These are phyloP conservation scores for Perodicticus potto DNA, from an alignment of 2,797 vertebrate species.

Conservation along the genomic window DNA sequence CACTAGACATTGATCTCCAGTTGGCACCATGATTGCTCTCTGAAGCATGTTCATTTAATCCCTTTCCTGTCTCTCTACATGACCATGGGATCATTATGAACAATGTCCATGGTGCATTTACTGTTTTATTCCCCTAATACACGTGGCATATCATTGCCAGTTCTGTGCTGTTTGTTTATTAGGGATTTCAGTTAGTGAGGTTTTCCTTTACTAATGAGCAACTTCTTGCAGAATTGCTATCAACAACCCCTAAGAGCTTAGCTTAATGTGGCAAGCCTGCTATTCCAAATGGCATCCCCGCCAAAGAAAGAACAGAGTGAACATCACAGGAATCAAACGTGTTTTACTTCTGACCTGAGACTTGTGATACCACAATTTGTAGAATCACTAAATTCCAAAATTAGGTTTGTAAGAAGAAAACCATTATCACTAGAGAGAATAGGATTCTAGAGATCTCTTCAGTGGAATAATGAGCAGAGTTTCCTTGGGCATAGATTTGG, in stretches of 20 bases:
- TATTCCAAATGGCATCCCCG: neutral
- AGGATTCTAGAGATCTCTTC: neutral
- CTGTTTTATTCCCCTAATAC: neutral
- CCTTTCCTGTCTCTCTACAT: neutral
- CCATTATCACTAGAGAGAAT: neutral
- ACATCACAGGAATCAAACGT: neutral
- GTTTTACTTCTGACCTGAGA: conserved; percentile 1
- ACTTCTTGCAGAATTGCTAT: neutral
- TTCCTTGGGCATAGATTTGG: neutral
- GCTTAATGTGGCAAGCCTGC: neutral
- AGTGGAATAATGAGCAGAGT: neutral
- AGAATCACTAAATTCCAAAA: neutral
- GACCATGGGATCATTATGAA: neutral
- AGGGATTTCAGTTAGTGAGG: neutral
- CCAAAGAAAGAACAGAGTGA: neutral
- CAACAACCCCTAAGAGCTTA: neutral
- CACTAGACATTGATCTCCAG: neutral
- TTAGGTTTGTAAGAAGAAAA: conserved; percentile 24
- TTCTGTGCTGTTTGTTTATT: neutral
- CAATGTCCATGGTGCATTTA: neutral
- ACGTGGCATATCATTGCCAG: neutral
- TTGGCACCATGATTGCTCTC: neutral
- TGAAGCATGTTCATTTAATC: neutral
- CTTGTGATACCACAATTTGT: neutral
- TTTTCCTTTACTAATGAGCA: neutral